phyloP scores from a whole-genome alignment of 2,113 vertebrate genomes.

The Centropristis striata region DNA sequence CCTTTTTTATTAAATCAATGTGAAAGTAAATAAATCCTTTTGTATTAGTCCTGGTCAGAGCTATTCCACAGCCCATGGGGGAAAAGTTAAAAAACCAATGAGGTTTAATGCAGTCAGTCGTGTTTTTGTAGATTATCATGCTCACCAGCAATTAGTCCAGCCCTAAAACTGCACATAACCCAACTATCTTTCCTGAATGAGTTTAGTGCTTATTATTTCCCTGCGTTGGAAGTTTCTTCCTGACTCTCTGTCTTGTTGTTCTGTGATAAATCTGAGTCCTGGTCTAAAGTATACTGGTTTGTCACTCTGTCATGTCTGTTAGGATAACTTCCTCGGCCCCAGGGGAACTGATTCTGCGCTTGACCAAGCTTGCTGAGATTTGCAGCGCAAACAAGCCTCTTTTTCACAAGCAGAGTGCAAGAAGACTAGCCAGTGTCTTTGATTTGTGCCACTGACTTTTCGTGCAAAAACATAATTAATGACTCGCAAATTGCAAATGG shows the following conservation, averaged over 20 bases:
- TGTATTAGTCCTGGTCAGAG: constrained; percentile 5
- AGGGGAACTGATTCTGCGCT: background rate
- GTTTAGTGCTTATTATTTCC: background rate
- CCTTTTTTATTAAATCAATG: constrained; percentile 57
- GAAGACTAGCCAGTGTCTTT: constrained; percentile 2
- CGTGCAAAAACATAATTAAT: background rate
- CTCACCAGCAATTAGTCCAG: background rate
- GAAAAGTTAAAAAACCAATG: constrained; percentile 20
- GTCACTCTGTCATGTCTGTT: constrained; percentile 58
- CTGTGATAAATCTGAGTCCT: constrained; percentile 25
- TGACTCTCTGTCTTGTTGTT: constrained; percentile 10
- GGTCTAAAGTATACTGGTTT: constrained; percentile 25
- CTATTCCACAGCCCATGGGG: constrained; percentile 2
- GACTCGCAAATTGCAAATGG: background rate
- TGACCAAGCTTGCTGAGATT: constrained; percentile 42
- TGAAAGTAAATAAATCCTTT: constrained; percentile 28
- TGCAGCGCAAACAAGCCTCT: constrained; percentile 18
- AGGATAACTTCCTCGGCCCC: constrained; percentile 9
- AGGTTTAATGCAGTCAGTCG: background rate
- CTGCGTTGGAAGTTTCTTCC: background rate
- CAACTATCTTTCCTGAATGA: background rate
- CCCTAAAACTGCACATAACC: constrained; percentile 5
- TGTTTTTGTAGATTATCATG: constrained; percentile 19
- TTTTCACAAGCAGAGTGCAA: constrained; percentile 25
- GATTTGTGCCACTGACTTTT: constrained; percentile 16